These are phyloP conservation scores for Callipepla californica DNA, from an alignment of 2,113 vertebrate species.

Conservation along the genomic window DNA sequence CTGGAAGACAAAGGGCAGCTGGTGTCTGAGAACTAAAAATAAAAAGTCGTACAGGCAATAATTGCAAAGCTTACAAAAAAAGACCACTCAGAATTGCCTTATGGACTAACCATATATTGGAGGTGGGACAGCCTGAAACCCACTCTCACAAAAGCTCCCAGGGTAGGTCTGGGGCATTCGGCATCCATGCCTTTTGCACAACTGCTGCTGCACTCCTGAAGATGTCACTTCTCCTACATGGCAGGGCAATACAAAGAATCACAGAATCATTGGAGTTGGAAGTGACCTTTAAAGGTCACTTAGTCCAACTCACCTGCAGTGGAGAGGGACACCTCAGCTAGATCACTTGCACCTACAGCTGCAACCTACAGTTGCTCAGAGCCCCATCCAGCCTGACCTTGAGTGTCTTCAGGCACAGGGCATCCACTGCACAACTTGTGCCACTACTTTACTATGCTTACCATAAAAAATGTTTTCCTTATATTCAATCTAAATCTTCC, in stretches of 20 bases:
- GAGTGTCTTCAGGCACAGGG: no score
- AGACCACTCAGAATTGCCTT: neutral
- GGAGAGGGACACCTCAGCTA: no score
- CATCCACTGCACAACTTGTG: no score
- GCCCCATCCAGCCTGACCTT: no score
- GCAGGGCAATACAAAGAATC: neutral
- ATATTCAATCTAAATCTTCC: no score
- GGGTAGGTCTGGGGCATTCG: neutral
- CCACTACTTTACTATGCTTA: no score
- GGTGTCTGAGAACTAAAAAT: neutral
- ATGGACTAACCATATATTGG: neutral
- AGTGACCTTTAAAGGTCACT: no score
- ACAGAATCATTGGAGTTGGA: no score
- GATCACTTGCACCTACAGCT: no score
- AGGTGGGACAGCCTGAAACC: neutral
- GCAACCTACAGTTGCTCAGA: no score
- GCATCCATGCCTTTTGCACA: neutral
- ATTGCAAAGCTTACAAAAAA: neutral
- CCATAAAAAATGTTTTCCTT: no score
- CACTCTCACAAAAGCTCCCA: neutral
- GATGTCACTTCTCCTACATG: neutral
- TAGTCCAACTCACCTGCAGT: no score
- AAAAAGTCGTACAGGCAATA: neutral
- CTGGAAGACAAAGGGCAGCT: neutral
- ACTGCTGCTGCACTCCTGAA: neutral